These are phyloP conservation scores for Hybognathus amarus DNA, from an alignment of 2,797 vertebrate genomes.

Conservation along the genomic window DNA sequence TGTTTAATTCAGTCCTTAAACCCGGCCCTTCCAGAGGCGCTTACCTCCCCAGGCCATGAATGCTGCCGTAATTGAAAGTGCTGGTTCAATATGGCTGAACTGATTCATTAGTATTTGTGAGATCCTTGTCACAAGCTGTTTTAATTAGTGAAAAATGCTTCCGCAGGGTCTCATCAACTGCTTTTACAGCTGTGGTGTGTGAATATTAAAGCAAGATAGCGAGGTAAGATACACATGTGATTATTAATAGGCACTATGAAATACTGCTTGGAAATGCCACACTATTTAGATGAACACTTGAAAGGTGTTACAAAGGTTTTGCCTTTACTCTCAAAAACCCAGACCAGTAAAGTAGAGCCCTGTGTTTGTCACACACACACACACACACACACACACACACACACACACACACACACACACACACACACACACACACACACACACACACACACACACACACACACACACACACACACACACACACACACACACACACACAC, in stretches of 20 bases:
- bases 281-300: background rate
- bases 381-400: too few relatives aligned
- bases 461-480: too few relatives aligned
- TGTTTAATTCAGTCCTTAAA: conserved; percentile 69
- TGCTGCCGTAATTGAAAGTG: conserved; percentile 59
- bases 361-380: background rate
- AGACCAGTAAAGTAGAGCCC: background rate
- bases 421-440: too few relatives aligned
- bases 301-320: background rate
- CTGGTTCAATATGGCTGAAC: conserved; percentile 52
- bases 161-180: conserved; percentile 45
- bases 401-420: too few relatives aligned
- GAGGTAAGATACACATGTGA: conserved; percentile 15
- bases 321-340: background rate
- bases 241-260: conserved; percentile 22
- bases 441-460: too few relatives aligned
- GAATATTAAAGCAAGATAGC: conserved; percentile 7
- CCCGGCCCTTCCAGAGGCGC: conserved; percentile 29
- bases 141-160: conserved; percentile 53
- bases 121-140: conserved; percentile 51
- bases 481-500: too few relatives aligned
- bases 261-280: background rate
- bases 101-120: conserved; percentile 45
- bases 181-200: conserved; percentile 34
- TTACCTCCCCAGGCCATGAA: conserved; percentile 56